Evolutionary conservation across 2,113 vertebrate genomes (phyloP).

Genomic region (Ictidomys tridecemlineatus): DNA sequence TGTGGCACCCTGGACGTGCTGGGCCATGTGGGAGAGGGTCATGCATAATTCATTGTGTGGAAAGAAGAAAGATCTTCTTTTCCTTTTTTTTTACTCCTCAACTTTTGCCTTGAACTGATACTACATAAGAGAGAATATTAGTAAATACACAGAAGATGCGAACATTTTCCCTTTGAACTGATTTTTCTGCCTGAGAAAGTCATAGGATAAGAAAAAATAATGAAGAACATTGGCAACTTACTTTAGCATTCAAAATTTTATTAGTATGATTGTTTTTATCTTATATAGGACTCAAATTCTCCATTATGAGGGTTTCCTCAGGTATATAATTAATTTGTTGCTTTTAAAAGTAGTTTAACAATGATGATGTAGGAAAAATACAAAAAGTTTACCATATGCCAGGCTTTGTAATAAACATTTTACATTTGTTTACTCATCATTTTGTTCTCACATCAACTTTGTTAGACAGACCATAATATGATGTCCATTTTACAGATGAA

Average conservation of each 20-base stretch:
- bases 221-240: not conserved
- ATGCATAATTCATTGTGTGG: not conserved
- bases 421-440: not conserved
- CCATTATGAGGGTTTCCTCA: not conserved
- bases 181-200: not conserved
- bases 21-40: not conserved
- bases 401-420: not conserved
- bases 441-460: not conserved
- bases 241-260: constrained; percentile 23
- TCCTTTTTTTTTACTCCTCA: not conserved
- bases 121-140: not conserved
- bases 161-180: constrained; percentile 20
- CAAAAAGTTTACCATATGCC: not conserved
- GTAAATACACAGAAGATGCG: not conserved
- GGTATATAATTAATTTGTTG: not conserved
- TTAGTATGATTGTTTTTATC: not conserved
- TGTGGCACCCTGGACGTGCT: not conserved
- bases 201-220: not conserved
- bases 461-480: not conserved
- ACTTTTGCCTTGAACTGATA: not conserved
- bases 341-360: not conserved
- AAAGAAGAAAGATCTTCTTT: not conserved
- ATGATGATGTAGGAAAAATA: not conserved
- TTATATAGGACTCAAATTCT: constrained; percentile 4
- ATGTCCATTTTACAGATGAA: not conserved